Percentiles rank a stretch among this genome's conserved stretches.
Evolutionary conservation across 2,797 vertebrate species (phyloP).

Genomic region (Peromyscus nudipes): DNA sequence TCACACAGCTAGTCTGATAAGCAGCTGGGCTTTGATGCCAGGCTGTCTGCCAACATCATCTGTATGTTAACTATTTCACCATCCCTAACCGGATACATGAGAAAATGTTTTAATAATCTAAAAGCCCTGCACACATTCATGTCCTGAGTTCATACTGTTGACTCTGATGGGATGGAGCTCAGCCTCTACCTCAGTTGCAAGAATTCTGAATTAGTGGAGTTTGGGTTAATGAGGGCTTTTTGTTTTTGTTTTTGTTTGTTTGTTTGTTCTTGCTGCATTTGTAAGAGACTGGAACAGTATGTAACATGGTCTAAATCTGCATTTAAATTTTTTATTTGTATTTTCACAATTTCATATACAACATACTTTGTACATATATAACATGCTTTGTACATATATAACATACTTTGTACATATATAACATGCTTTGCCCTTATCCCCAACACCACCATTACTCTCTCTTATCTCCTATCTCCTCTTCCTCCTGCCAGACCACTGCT

Average conservation of each 20-base stretch:
- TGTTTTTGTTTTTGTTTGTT: too few species aligned
- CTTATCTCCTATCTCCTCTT: neutral
- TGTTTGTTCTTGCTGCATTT: neutral
- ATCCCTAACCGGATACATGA: neutral
- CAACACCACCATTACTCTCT: neutral
- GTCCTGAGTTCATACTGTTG: neutral
- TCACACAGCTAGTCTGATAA: neutral
- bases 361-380: neutral
- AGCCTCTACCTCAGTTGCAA: neutral
- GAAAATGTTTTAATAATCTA: neutral
- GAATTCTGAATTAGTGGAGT: neutral
- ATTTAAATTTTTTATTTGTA: neutral
- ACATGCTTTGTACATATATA: neutral
- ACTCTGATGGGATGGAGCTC: neutral
- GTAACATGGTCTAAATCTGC: neutral
- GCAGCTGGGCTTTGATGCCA: constrained; percentile 42
- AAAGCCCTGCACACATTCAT: neutral
- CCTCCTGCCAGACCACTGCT: neutral
- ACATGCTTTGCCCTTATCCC: neutral
- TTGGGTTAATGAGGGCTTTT: neutral
- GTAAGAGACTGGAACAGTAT: neutral
- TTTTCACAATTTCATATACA: neutral
- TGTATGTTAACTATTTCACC: neutral
- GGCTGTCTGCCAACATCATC: constrained; percentile 61
- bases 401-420: neutral